A percentile compares a stretch with the other conserved stretches of the same genome.
Evolutionary conservation across 2,113 vertebrate genomes (phyloP).

Genomic region (Ceyx cyanopectus): DNA sequence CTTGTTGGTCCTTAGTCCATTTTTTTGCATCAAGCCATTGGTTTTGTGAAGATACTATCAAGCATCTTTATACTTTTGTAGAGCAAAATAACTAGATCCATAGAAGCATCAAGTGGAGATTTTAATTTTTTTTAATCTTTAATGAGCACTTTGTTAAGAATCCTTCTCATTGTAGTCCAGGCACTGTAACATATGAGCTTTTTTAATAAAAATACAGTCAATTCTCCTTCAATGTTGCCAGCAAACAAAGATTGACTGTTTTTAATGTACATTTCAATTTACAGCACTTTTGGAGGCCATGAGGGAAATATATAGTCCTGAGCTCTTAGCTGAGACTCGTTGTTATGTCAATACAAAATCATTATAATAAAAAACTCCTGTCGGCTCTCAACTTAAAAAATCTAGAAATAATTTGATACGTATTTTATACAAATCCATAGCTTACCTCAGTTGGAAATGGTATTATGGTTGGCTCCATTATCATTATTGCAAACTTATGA

Average conservation of each 20-base stretch:
- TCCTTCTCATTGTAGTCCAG: neutral
- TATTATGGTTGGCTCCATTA: conserved; percentile 46
- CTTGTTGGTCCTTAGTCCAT: neutral
- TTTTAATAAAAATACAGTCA: conserved; percentile 65
- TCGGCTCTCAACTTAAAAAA: conserved; percentile 59
- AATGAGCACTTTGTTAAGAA: conserved; percentile 20
- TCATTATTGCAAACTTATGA: conserved; percentile 57
- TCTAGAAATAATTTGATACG: conserved; percentile 62
- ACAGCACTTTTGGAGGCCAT: conserved; percentile 50
- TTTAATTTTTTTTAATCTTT: neutral
- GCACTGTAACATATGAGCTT: neutral
- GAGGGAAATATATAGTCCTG: conserved; percentile 70
- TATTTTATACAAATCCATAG: conserved; percentile 72
- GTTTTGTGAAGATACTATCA: neutral
- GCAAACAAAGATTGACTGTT: conserved; percentile 67
- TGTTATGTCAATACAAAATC: conserved; percentile 74
- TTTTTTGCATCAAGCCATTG: neutral
- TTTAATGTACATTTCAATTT: conserved; percentile 77
- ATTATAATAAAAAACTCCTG: conserved; percentile 72
- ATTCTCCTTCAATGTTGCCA: conserved; percentile 39
- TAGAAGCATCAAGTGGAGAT: neutral
- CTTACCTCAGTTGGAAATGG: conserved; percentile 59
- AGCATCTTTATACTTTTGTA: neutral
- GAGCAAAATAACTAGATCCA: neutral
- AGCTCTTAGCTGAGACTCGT: conserved; percentile 67